Conservation (phyloP, 2,113 vertebrate species). For the human (Homo sapiens) region DNA sequence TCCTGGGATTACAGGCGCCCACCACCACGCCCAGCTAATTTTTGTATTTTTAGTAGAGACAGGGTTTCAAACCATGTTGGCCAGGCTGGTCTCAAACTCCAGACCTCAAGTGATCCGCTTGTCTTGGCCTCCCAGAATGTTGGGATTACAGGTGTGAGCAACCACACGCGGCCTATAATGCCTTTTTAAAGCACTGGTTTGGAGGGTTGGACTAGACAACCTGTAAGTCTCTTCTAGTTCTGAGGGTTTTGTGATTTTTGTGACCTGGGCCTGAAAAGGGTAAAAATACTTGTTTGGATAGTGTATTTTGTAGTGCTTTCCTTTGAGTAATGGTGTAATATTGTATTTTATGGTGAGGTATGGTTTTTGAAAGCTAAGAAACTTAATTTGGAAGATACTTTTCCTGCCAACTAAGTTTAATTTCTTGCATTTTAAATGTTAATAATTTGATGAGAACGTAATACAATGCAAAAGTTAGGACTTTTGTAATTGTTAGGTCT, state of each 20-base stretch:
- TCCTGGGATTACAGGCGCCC: too few relatives aligned
- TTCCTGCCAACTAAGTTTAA: not conserved
- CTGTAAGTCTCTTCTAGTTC: not conserved
- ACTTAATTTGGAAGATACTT: not conserved
- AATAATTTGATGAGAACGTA: constrained; percentile 18
- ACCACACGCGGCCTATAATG: too few relatives aligned
- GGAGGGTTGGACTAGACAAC: not conserved
- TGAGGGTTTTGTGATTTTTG: not conserved
- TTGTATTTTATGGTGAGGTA: not conserved
- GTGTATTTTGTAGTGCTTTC: not conserved
- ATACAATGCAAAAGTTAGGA: not conserved
- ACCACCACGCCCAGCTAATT: too few relatives aligned
- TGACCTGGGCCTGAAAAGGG: not conserved
- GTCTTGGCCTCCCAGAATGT: too few relatives aligned
- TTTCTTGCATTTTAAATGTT: constrained; percentile 37
- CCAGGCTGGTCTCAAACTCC: too few relatives aligned
- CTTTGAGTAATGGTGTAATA: not conserved
- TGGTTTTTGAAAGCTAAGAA: constrained; percentile 29
- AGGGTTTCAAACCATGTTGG: too few relatives aligned
- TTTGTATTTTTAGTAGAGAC: too few relatives aligned
- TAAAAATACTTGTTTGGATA: not conserved
- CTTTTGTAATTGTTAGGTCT: not conserved
- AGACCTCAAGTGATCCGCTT: too few relatives aligned
- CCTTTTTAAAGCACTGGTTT: not conserved
- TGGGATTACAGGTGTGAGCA: too few relatives aligned